Evolutionary conservation across 2,113 vertebrate genomes (phyloP), one percentile per base, ranked within the genome.

Genomic region (Lethenteron camtschaticum): DNA sequence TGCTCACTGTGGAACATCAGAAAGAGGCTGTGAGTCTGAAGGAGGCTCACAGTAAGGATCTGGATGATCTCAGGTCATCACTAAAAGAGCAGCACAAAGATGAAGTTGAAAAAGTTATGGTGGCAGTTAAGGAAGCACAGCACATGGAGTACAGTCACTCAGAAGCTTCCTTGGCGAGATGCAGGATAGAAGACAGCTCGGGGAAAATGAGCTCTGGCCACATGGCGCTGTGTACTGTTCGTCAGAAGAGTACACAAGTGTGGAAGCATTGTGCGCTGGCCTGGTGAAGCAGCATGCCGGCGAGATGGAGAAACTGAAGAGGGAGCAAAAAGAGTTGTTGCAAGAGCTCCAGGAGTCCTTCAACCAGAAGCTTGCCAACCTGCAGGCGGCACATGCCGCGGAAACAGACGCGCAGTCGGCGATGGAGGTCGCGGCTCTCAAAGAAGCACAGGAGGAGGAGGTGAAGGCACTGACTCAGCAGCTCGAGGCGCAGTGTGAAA

Each of bases 341-440:
- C 76, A 74, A 73, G 81, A 83, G 68, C 75, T 87, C 9, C 84
- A 87, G 57, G 77, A 78, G 3, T 79, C 74, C 3, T 76, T 85
- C 8, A 72, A 78, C 1, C 75, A 73, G 1, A 72, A 83, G 1
- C 77, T 81, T 2, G 73, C 76, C 66, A 82, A 76, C 73, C 76
- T 88, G 24, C 71, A 12, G 72, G 79, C 82, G 73, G 81, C 81
- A 12, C 79, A 80, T 71, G 77, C 74, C 68, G 86, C 83, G 91
- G 95, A 56, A 75, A 78, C 74, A 57, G 56, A 9, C 13, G 56
- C 70, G 12, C 10, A n/a, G 9, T 11, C 12, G 56, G 14, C 9
- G 56, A 4, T 12, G 58, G 56, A 14, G 69, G 56, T 89, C 14
- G 75, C 58, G 58, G 77, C 85, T 5, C 75, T 83, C 55, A 81